Percentiles rank a stretch among this genome's conserved stretches.
phyloP scores from a whole-genome alignment of 2,797 vertebrate species.

The Oryzias dopingdopingensis region DNA sequence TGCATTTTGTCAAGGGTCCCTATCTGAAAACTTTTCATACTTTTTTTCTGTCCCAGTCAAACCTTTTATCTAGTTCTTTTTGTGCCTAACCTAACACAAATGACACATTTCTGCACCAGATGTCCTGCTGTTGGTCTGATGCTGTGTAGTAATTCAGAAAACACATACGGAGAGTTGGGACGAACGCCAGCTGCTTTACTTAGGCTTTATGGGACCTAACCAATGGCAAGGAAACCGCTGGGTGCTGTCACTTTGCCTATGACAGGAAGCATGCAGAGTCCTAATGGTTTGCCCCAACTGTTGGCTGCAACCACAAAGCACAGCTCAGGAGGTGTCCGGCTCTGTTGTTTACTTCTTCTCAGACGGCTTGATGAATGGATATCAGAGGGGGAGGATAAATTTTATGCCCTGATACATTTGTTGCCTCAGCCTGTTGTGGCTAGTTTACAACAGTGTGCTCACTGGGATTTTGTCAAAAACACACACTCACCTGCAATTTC shows the following conservation, averaged over 20 bases:
- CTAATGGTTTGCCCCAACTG: slow-evolving; percentile 48
- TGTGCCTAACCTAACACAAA: background rate
- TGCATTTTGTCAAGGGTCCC: too few species aligned
- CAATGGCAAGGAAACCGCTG: slow-evolving; percentile 24
- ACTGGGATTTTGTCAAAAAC: slow-evolving; percentile 37
- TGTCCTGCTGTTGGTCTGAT: slow-evolving; percentile 6
- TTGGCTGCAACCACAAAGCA: slow-evolving; percentile 38
- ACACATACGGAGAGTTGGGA: background rate
- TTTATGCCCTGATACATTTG: slow-evolving; percentile 43
- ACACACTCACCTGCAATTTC: slow-evolving; percentile 18
- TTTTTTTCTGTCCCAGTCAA: background rate
- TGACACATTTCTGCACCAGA: background rate
- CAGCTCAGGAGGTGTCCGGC: slow-evolving; percentile 32
- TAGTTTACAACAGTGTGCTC: slow-evolving; percentile 22
- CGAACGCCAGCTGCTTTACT: slow-evolving; percentile 13
- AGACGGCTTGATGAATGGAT: slow-evolving; percentile 64
- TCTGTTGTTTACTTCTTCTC: slow-evolving; percentile 49
- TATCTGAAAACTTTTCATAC: too few species aligned
- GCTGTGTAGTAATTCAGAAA: slow-evolving; percentile 1
- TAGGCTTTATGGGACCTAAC: slow-evolving; percentile 24
- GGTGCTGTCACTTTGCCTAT: slow-evolving; percentile 45
- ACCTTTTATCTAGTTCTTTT: background rate
- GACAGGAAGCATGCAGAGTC: slow-evolving; percentile 39
- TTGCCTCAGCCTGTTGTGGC: slow-evolving; percentile 25
- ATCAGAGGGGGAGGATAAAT: slow-evolving; percentile 46